Base-by-base conservation (phyloP, 2,113 vertebrate genomes). In the Etia nguti region DNA sequence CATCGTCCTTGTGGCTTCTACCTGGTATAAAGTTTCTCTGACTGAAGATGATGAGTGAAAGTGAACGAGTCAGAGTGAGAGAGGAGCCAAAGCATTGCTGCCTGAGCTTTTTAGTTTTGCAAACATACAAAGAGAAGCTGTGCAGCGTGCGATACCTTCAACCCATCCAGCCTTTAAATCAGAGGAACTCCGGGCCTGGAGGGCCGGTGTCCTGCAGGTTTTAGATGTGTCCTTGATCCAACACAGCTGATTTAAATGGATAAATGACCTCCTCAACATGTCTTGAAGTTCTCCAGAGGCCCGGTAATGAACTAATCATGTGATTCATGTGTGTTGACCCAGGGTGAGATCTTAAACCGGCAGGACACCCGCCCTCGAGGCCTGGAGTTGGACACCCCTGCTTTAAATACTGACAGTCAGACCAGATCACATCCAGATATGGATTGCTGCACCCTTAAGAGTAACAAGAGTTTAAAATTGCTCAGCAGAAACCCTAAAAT, bases 281-380 rank as follows among this genome's bases (percentile, higher is more conserved):
- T 29, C 29, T 29, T 29, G 29, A 29, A 29, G 29, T 29, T 29
- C 29, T 29, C 29, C 29, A 29, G 3, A 57, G 55, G 55, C 55
- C 55, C 3, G 55, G 24, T 57, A 57, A 5, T 4, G 0, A 57
- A 26, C 24, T 57, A 4, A 26, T 57, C 55, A 57, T 26, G 8
- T 26, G 12, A 26, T 1, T 59, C 56, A 59, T 10, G 26, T 1
- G 8, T 10, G 56, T 9, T 59, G 4, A 31, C 26, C 0, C 56
- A 31, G 26, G 57, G 57, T 31, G 1, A 59, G 8, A 10, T 31
- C 26, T 31, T 31, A 60, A 31, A 1, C 57, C 15, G 6, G 57
- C 8, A 60, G 57, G 57, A 18, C 15, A 0, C 26, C 2, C 0
- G 0, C 15, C 5, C 15, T 0, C 4, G 26, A 57, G 5, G 4